phyloP scores from a whole-genome alignment of 2,113 vertebrate species.

The Rhea pennata region DNA sequence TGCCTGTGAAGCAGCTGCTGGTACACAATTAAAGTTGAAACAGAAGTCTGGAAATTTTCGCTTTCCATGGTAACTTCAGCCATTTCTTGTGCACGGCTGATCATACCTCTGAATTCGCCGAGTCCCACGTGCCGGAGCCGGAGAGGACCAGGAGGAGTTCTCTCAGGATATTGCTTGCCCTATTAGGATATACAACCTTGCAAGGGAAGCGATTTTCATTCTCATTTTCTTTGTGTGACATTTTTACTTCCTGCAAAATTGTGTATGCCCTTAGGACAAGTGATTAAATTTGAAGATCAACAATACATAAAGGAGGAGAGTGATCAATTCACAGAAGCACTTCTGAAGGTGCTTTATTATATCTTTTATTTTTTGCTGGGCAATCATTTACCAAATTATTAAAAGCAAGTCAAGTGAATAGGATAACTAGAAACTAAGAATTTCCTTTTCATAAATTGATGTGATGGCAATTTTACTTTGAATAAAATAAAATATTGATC shows the following conservation, averaged over 20 bases:
- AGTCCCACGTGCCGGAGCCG: not conserved
- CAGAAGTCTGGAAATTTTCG: not conserved
- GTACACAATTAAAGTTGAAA: not conserved
- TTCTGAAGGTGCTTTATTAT: not conserved
- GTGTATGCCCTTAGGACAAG: conserved; percentile 25
- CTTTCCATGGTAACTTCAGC: not conserved
- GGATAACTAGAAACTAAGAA: not conserved
- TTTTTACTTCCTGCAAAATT: conserved; percentile 41
- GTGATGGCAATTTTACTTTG: not conserved
- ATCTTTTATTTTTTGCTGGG: not conserved
- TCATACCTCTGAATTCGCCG: not conserved
- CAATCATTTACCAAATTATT: conserved; percentile 8
- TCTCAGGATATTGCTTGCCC: not conserved
- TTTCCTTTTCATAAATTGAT: not conserved
- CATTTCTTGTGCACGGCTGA: not conserved
- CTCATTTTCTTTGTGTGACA: not conserved
- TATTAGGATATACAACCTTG: rapidly evolving
- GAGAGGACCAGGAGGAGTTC: not conserved
- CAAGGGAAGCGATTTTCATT: not conserved
- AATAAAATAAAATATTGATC: not conserved
- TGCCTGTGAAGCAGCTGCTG: not conserved
- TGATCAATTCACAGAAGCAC: conserved; percentile 16
- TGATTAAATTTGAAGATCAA: conserved; percentile 53
- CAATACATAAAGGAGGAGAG: not conserved
- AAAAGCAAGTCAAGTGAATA: not conserved